These are phyloP conservation scores for Elephantulus edwardii DNA, from an alignment of 2,113 vertebrate genomes.

Conservation along the genomic window DNA sequence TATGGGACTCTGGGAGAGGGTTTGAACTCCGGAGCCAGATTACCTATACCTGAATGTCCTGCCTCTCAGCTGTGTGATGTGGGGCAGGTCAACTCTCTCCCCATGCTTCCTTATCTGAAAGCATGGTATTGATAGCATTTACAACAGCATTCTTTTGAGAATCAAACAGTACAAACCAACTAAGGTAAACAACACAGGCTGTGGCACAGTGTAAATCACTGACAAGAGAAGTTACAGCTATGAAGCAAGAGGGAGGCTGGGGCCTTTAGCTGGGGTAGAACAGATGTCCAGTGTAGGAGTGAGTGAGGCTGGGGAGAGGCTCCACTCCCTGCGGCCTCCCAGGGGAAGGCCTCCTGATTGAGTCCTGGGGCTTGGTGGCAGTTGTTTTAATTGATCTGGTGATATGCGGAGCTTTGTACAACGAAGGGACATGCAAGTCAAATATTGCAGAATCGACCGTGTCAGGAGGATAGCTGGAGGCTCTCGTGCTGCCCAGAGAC, in stretches of 20 bases:
- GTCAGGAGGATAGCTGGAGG: conserved; percentile 59
- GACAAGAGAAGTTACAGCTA: background rate
- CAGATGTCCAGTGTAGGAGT: background rate
- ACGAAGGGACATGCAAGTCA: conserved; percentile 71
- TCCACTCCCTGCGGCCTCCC: background rate
- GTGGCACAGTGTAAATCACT: background rate
- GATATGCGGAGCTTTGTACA: conserved; percentile 63
- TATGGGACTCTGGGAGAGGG: background rate
- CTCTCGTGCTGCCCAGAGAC: conserved; percentile 53
- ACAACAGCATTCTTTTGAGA: background rate
- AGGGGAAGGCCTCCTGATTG: conserved; percentile 53
- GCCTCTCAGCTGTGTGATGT: background rate
- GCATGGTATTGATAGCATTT: background rate
- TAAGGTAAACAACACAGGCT: background rate
- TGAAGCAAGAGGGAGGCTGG: background rate
- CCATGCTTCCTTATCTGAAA: background rate
- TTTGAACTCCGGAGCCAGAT: background rate
- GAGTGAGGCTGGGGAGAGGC: background rate
- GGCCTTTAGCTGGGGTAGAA: background rate
- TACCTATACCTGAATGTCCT: rapidly evolving
- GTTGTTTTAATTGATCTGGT: conserved; percentile 78
- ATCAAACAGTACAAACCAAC: conserved; percentile 5
- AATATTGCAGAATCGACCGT: conserved; percentile 67
- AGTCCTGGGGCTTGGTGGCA: conserved; percentile 45
- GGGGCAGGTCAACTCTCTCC: background rate